Conservation (phyloP, 2,113 vertebrate species). For the Pachycephala philippinensis region DNA sequence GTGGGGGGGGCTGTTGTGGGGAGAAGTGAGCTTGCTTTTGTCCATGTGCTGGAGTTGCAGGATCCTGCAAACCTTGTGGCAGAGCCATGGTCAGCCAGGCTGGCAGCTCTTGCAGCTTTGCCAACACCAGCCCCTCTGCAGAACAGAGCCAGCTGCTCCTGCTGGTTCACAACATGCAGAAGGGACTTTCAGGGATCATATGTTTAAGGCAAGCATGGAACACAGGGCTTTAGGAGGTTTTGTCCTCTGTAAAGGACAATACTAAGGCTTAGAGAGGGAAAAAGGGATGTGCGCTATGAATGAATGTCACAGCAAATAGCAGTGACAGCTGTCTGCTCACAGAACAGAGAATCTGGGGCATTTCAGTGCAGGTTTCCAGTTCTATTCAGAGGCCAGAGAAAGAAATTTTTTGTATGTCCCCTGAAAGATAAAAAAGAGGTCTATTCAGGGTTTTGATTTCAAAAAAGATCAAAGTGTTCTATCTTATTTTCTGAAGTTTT, state of each 20-base stretch:
- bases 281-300: not conserved
- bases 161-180: not conserved
- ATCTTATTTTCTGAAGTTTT: not conserved
- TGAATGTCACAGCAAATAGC: not conserved
- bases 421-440: not conserved
- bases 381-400: not conserved
- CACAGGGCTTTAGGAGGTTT: not conserved
- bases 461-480: not conserved
- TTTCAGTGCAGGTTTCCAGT: slow-evolving; percentile 20
- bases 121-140: not conserved
- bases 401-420: not conserved
- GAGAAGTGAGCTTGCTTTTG: not conserved
- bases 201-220: not conserved
- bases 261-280: not conserved
- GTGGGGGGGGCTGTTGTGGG: not conserved
- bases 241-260: not conserved
- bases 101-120: not conserved
- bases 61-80: not conserved
- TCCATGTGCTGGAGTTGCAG: not conserved
- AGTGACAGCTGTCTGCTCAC: not conserved
- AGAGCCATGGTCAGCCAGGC: not conserved
- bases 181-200: not conserved
- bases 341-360: not conserved
- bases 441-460: not conserved
- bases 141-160: not conserved